Evolutionary conservation across 2,888 invertebrate species (phyloP), one percentile per base, ranked within the genome.

Genomic region (Clanis bilineata): DNA sequence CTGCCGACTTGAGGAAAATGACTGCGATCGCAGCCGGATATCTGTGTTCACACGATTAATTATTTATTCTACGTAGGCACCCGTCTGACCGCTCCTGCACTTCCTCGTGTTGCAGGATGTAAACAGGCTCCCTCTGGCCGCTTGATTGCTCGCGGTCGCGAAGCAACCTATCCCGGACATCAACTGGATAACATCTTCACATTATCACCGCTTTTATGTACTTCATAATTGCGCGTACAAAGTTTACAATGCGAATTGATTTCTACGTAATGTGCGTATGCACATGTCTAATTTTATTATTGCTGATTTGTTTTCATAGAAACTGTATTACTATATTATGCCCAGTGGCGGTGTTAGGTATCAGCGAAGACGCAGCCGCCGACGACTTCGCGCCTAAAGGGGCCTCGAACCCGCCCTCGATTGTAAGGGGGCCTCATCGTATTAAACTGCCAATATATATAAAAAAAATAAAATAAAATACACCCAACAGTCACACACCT

Each of bases 1-100:
- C 84, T 80, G 68, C 67, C 70, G 67, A 71, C 64, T 72, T 71
- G 77, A 86, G 82, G 85, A 88, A 89, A 88, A 88, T 88, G 81
- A 89, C 89, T 88, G 84, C 85, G 80, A 72, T 75, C 70, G 71
- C 73, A 86, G 85, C 85, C 91, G 91, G 91, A 90, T 85, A 80
- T 85, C 64, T 77, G 71, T 77, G 81, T 89, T 90, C 90, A 81
- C 90, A 90, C 90, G 86, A 80, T 76, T 45, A 59, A 43, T 63
- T 62, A 59, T 61, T 58, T 59, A 60, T 62, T 58, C 65, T 71
- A 65, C 67, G 55, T 66, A 61, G 62, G 64, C 66, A 77, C 73
- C 69, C 62, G 80, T 77, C 73, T 70, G 76, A 80, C 78, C 69
- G 68, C 76, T 77, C 72, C 69, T 76, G 77, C 76, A 79, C 82